Evolutionary conservation across 2,888 invertebrate species (phyloP).

Genomic region (Trichopoda pennipes): DNA sequence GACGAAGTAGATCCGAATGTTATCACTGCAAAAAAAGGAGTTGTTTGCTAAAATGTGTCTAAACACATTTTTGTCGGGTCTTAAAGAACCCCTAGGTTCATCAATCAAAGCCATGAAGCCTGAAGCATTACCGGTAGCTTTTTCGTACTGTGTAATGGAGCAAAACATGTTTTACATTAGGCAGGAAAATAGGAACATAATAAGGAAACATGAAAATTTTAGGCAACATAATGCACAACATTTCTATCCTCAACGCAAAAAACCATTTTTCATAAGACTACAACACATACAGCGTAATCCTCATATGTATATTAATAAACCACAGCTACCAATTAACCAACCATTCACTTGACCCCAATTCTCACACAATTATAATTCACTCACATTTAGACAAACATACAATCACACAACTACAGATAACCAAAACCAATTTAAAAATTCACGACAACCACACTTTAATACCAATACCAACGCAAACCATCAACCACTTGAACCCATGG

Average conservation of each 20-base stretch:
- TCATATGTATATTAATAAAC: constrained; percentile 1
- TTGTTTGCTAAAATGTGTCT: constrained; percentile 28
- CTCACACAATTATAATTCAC: constrained; percentile 15
- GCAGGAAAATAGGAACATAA: constrained; percentile 6
- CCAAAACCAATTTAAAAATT: neutral
- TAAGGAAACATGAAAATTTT: too few relatives aligned
- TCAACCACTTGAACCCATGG: constrained; percentile 11
- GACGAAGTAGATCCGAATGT: neutral
- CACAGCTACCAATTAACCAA: constrained; percentile 4
- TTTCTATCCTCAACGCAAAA: neutral
- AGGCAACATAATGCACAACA: too few relatives aligned
- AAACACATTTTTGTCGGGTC: constrained; percentile 12
- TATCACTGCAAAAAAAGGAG: constrained; percentile 11
- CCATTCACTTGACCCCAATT: constrained; percentile 13
- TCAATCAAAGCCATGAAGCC: constrained; percentile 19
- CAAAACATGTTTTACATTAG: constrained; percentile 13
- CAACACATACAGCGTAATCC: constrained; percentile 1
- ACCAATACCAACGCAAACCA: constrained; percentile 18
- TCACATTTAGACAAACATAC: neutral
- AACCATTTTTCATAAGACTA: neutral
- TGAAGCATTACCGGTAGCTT: neutral
- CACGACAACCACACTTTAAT: too few relatives aligned
- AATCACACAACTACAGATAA: neutral
- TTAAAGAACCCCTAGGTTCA: too few relatives aligned
- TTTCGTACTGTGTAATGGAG: too few relatives aligned